Base-by-base conservation (phyloP, 2,888 invertebrate species). In the Gastrophysa polygoni region DNA sequence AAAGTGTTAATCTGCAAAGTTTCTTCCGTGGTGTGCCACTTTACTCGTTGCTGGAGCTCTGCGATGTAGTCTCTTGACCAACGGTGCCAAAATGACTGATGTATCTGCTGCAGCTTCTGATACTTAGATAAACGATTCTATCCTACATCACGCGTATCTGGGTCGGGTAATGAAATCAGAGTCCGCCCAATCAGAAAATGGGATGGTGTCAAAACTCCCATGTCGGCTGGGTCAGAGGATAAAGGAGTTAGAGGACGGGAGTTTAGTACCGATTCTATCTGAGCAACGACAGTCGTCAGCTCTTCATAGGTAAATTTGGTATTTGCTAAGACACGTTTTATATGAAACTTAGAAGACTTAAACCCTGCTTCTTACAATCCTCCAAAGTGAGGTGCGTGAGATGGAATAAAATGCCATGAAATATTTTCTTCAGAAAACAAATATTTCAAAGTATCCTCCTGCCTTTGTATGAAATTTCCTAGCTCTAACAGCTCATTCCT, bases 321-420 rank as follows among this genome's bases (percentile, higher is more conserved):
- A 21, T 67, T 60, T 0, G 72, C 72, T 10, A 73, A 18, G 1
- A 75, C 60, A 32, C 72, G 60, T 44, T 66, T 68, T n/a, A 78
- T 34, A 62, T 75, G 77, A 58, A 54, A 57, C 63, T 80, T 79
- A 0, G 69, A 56, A 1, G 69, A 68, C 44, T 73, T 76, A 8
- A 78, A 69, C 7, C 68, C 73, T 1, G 75, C 70, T 52, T 80
- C 79, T 76, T 75, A 77, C 14, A 77, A 29, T 14, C 77, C 78
- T 1, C 77, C 77, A 43, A 74, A 73, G 54, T 75, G 68, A 0
- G 75, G 75, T 5, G 73, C 67, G 18, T 56, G 28, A 2, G 77
- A 67, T 0, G 76, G 75, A 14, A 59, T 49, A 24, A 59, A 59
- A 21, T 20, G 21, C 59, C 59, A 59, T 20, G 29, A 14, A 1